These are phyloP conservation scores for Pseudomyrmex concolor DNA, from an alignment of 1,140 invertebrate genomes.

Conservation along the genomic window DNA sequence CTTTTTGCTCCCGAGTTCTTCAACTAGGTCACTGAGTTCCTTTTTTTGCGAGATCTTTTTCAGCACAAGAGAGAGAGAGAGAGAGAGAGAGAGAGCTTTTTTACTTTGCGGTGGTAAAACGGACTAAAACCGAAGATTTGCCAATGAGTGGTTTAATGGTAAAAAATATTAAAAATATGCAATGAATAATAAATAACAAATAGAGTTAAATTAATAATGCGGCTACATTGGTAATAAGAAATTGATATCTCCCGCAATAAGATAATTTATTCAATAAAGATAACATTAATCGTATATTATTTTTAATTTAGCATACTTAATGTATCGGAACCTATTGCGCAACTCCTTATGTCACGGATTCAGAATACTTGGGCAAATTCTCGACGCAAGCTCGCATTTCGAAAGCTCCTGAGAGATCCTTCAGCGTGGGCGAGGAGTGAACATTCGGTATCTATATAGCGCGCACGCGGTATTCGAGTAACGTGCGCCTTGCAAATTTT, in stretches of 20 bases:
- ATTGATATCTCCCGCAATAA: no score
- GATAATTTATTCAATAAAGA: background rate
- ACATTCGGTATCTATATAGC: constrained; percentile 29
- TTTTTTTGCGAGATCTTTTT: constrained; percentile 42
- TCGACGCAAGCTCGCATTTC: constrained; percentile 61
- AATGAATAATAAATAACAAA: no score
- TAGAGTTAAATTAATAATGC: no score
- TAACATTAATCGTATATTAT: background rate
- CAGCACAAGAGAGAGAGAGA: background rate
- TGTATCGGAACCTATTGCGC: constrained; percentile 21
- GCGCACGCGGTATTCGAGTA: constrained; percentile 63
- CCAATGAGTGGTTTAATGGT: no score
- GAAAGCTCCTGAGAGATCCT: constrained; percentile 60
- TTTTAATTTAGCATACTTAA: constrained; percentile 1
- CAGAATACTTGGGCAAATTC: constrained; percentile 69
- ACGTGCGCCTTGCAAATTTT: constrained; percentile 67
- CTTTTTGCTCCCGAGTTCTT: constrained; percentile 35
- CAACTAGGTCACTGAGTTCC: background rate
- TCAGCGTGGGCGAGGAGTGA: constrained; percentile 35
- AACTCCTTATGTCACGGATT: constrained; percentile 33
- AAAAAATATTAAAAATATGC: no score
- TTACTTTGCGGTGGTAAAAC: background rate
- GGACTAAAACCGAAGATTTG: constrained; percentile 19
- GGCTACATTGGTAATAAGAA: no score
- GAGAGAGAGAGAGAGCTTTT: constrained; percentile 1